Evolutionary conservation across 2,888 invertebrate species (phyloP), one percentile per base, ranked within the genome.

Genomic region (Fissipunctia ypsillon): DNA sequence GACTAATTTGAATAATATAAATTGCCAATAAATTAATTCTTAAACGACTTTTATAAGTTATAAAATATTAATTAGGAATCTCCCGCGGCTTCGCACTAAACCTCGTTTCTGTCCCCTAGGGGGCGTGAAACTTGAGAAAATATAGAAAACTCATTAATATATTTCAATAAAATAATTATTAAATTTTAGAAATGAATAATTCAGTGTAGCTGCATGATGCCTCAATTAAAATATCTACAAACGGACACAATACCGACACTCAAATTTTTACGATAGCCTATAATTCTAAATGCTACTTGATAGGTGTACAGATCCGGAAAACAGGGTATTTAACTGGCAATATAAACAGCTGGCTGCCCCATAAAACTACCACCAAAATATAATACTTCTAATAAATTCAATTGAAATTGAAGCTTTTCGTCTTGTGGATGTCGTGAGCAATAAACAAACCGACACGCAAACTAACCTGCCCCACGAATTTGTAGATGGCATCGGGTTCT

Each of bases 381-480:
- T 66, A 73, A 56, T 81, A 69, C 61, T 31, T 56, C 7, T 41
- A 69, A 73, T 76, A 80, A 72, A 81, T 76, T 72, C 70, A 81
- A 73, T 84, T 79, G 69, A 69, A 79, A 76, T 73, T 70, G 69
- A 73, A 76, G 78, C 73, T 73, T 74, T 71, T 78, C 63, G 59
- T 64, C 61, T 54, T 41, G 45, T 56, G 41, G 60, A 73, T 56
- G 61, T 87, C 90, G 85, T 90, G 91, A 85, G 87, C 69, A 78
- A 85, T 87, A 90, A 88, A 90, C 90, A 87, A 87, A 90, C 87
- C 83, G 81, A 83, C 84, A 84, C 83, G 80, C 84, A 89, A 87
- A 84, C 84, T 81, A 84, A 81, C 81, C 81, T 73, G 78, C 83
- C 76, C 83, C 82, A 87, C 84, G 87, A 84, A 88, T 85, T 85